These are phyloP conservation scores for Eueides isabella DNA, from an alignment of 1,140 invertebrate genomes.

Conservation along the genomic window DNA sequence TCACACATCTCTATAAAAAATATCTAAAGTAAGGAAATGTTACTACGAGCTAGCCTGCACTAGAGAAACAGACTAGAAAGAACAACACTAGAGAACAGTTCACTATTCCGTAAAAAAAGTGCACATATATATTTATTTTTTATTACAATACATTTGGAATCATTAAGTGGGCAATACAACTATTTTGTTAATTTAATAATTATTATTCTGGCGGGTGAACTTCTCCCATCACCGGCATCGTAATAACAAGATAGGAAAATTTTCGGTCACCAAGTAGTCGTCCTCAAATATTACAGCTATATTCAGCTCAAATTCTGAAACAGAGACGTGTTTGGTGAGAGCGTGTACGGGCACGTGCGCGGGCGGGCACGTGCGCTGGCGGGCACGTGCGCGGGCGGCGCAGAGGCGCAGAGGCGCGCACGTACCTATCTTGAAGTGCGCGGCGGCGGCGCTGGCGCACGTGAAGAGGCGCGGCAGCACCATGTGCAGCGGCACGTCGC, in stretches of 20 bases:
- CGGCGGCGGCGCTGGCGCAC: constrained; percentile 94
- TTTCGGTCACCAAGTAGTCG: constrained; percentile 97
- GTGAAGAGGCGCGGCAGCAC: constrained; percentile 97
- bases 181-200: neutral
- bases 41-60: neutral
- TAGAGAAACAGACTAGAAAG: too few relatives aligned
- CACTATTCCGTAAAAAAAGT: too few relatives aligned
- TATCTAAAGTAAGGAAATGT: neutral
- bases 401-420: too few relatives aligned
- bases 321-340: constrained; percentile 56
- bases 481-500: constrained; percentile 97
- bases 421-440: constrained; percentile 98
- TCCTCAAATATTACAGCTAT: constrained; percentile 96
- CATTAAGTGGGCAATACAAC: neutral
- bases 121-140: too few relatives aligned
- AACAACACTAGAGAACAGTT: too few relatives aligned
- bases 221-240: constrained; percentile 57
- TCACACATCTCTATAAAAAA: neutral
- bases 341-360: too few relatives aligned
- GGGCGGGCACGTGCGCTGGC: too few relatives aligned
- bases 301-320: constrained; percentile 98
- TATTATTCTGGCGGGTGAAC: too few relatives aligned
- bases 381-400: too few relatives aligned
- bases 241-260: constrained; percentile 93
- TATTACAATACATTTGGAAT: too few relatives aligned